phyloP scores from a whole-genome alignment of 2,797 vertebrate genomes.

The Galago senegalensis region DNA sequence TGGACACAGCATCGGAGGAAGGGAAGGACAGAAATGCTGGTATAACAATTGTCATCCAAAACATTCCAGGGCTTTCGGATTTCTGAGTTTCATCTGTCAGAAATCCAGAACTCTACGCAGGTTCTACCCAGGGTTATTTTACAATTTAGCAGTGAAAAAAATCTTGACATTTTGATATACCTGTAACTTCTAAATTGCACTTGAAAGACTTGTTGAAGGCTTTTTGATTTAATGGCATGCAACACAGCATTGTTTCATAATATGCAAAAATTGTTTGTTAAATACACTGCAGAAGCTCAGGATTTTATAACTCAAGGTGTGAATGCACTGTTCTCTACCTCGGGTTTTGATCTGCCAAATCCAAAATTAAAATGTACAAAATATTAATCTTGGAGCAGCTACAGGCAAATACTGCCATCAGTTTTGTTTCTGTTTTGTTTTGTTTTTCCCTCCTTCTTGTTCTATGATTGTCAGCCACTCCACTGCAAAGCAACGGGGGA shows the following conservation, averaged over 20 bases:
- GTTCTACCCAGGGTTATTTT: slow-evolving; percentile 50
- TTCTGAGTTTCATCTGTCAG: slow-evolving; percentile 48
- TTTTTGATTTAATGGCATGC: slow-evolving; percentile 73
- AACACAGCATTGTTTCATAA: slow-evolving; percentile 75
- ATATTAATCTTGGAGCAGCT: neutral
- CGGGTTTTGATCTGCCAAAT: neutral
- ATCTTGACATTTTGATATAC: slow-evolving; percentile 65
- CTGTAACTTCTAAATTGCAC: slow-evolving; percentile 59
- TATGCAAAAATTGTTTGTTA: slow-evolving; percentile 80
- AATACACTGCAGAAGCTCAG: slow-evolving; percentile 59
- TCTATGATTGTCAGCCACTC: slow-evolving; percentile 63
- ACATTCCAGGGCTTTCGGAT: neutral
- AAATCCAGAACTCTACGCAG: slow-evolving; percentile 37
- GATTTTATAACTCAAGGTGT: slow-evolving; percentile 51
- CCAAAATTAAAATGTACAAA: slow-evolving; percentile 70
- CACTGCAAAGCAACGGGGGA: slow-evolving; percentile 40
- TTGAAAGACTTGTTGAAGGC: slow-evolving; percentile 70
- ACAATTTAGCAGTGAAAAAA: slow-evolving; percentile 46
- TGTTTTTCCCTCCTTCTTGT: neutral
- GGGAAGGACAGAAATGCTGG: neutral
- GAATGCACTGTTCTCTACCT: slow-evolving; percentile 23
- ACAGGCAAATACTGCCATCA: slow-evolving; percentile 14
- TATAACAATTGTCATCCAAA: neutral
- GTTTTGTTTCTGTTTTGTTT: neutral
- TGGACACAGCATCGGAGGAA: neutral